A percentile compares a stretch with the other conserved stretches of the same genome.
These are phyloP conservation scores for Apostichopus californicus DNA, from an alignment of 35 echinoderm and acorn worm genomes.

Conservation along the genomic window DNA sequence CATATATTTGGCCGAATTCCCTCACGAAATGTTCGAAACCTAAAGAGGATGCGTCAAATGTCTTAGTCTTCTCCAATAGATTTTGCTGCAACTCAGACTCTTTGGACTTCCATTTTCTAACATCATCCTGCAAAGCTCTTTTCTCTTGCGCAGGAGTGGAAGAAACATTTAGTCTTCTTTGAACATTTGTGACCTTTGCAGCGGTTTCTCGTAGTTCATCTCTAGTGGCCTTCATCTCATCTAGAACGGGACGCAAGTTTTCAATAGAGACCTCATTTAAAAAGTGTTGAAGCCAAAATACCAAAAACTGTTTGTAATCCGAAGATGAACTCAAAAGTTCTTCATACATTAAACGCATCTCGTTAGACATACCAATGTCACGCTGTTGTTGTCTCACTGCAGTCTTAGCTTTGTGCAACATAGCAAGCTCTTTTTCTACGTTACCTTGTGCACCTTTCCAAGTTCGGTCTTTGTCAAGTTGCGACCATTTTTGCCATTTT, in stretches of 20 bases:
- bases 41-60: background rate
- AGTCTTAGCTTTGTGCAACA: background rate
- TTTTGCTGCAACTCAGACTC: background rate
- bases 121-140: background rate
- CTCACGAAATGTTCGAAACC: background rate
- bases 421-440: background rate
- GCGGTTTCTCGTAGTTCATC: constrained; percentile 1
- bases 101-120: background rate
- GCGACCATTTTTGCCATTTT: background rate
- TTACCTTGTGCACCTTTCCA: constrained; percentile 40
- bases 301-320: background rate
- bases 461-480: constrained; percentile 50
- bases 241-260: background rate
- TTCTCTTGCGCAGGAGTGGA: background rate
- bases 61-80: background rate
- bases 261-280: constrained; percentile 6
- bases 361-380: constrained; percentile 1
- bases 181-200: background rate
- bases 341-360: background rate
- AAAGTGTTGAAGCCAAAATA: constrained; percentile 26
- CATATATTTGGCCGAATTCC: constrained; percentile 55
- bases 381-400: background rate
- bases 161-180: background rate
- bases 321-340: background rate
- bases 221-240: background rate